Percentiles rank a stretch among this genome's conserved stretches.
These are phyloP conservation scores for Eucidaris tribuloides DNA, from an alignment of 35 echinoderm and acorn worm species.

Conservation along the genomic window DNA sequence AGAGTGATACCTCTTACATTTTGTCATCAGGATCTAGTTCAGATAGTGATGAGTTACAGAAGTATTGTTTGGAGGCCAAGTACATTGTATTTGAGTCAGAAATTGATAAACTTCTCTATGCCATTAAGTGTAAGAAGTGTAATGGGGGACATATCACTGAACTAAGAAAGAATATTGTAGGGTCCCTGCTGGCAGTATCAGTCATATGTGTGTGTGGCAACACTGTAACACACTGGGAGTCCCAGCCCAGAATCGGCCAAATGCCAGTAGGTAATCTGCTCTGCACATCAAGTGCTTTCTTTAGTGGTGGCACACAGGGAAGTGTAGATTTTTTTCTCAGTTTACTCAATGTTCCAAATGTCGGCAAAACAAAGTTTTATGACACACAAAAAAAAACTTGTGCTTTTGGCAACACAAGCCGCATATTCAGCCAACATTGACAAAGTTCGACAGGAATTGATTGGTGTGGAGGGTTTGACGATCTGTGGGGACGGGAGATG, in stretches of 20 bases:
- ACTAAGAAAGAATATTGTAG: not conserved
- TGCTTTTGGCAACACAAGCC: not conserved
- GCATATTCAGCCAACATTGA: not conserved
- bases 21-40: not conserved
- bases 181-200: not conserved
- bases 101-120: not conserved
- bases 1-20: not conserved
- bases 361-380: not conserved
- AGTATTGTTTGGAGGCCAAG: not conserved
- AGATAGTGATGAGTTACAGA: not conserved
- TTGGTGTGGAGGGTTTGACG: not conserved
- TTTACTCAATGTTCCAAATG: not conserved
- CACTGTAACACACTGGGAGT: not conserved
- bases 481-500: conserved; percentile 51
- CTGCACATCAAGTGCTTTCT: not conserved
- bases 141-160: not conserved
- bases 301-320: not conserved
- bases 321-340: not conserved
- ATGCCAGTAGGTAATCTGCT: not conserved
- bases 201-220: not conserved
- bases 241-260: not conserved
- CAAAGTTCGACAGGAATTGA: not conserved
- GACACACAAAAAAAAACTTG: not conserved
- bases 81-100: not conserved
- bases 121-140: not conserved